Base-by-base conservation (phyloP, 37 sponge, comb jelly and placozoan genomes). In the Cliona cf. orientalis region DNA sequence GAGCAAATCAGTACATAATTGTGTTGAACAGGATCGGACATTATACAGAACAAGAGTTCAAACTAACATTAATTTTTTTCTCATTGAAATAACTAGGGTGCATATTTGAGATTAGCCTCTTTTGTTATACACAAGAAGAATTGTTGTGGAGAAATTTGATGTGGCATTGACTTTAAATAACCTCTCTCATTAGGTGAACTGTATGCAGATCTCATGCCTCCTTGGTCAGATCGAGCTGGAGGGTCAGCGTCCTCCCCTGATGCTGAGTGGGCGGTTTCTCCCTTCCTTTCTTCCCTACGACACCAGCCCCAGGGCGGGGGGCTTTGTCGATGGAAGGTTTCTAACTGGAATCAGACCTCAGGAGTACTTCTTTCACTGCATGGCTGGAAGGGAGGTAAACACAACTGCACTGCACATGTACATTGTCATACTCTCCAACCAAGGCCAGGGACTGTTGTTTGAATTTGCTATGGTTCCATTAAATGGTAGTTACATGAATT, bases 211-310 rank as follows among this genome's bases (percentile, higher is more conserved):
- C 21, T 98, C 99, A 17, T 91, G 95, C 49, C 84, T 98, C 56
- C 87, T 98, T 14, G 99, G 99, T 22, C 99, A 98, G 76, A 95
- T 96, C n/a, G 99, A 98, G 91, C 71, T 98, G 70, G 99, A 98
- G 53, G 99, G 99, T 17, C 84, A 82, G n/a, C 84, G 99, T n/a
- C 99, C 99, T 6, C 96, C 96, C 0, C 69, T 98, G 38, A 98
- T 96, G 97, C 74, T 79, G 42, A 93, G 94, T 85, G 99, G 99
- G 9, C 83, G 89, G 38, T 94, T 91, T 42, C 90, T 98, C 26
- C 99, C 99, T 0, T 91, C 88, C 22, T 93, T 91, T 42, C 82
- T 74, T 9, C 99, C 99, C 17, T 98, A 98, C 58, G 94, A 98
- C 72, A 71, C 85, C 37, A 87, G 80, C 57, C 96, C 92, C 12